Evolutionary conservation across 2,797 vertebrate species (phyloP).

Genomic region (Anableps anableps): DNA sequence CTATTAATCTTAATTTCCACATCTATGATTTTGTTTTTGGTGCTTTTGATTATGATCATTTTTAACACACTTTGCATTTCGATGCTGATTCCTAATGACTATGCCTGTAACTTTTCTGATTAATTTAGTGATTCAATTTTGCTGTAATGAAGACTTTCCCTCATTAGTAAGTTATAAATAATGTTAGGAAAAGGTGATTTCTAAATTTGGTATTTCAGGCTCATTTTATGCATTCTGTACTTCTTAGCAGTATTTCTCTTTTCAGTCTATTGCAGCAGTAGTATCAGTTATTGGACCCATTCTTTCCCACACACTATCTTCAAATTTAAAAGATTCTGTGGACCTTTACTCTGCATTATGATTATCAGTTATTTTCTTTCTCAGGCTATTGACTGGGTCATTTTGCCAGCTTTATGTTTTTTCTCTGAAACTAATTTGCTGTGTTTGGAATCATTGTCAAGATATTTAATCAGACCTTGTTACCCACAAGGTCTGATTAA

Average conservation of each 20-base stretch:
- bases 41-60: neutral
- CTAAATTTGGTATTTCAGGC: conserved; percentile 49
- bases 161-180: conserved; percentile 67
- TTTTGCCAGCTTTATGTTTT: neutral
- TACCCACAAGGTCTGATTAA: neutral
- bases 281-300: neutral
- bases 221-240: conserved; percentile 39
- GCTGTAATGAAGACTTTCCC: conserved; percentile 43
- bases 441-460: neutral
- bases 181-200: conserved; percentile 52
- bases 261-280: conserved; percentile 23
- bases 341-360: neutral
- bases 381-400: neutral
- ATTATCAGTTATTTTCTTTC: neutral
- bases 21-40: conserved; percentile 21
- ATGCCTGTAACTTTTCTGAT: conserved; percentile 38
- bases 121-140: conserved; percentile 56
- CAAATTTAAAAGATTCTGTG: neutral
- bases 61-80: conserved; percentile 21
- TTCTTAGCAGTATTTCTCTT: conserved; percentile 42
- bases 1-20: conserved; percentile 32
- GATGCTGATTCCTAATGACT: conserved; percentile 39
- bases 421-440: neutral
- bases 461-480: no score
- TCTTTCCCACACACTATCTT: neutral